These are phyloP conservation scores for Thumatha senex DNA, from an alignment of 2,888 invertebrate species.

Conservation along the genomic window DNA sequence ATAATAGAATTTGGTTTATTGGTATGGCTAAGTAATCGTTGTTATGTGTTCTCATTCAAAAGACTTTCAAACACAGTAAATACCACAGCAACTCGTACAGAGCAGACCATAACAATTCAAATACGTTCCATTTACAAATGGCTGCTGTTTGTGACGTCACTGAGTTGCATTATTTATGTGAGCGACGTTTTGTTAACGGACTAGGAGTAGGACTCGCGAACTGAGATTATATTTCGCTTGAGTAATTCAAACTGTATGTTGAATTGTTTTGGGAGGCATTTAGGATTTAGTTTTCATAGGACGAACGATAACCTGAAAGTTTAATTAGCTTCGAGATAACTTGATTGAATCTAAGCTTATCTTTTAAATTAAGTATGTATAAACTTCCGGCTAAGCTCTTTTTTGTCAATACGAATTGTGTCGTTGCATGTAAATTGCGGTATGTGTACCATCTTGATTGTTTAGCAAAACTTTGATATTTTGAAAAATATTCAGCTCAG, in stretches of 20 bases:
- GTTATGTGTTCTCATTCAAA: too few relatives aligned
- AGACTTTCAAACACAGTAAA: too few relatives aligned
- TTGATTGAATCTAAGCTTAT: background rate
- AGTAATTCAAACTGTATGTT: constrained; percentile 33
- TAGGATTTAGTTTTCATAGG: constrained; percentile 1
- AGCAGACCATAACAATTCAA: constrained; percentile 52
- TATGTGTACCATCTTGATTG: too few relatives aligned
- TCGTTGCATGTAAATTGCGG: too few relatives aligned
- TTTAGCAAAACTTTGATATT: too few relatives aligned
- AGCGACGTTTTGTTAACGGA: constrained; percentile 48
- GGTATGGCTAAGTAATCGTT: too few relatives aligned
- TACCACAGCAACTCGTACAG: too few relatives aligned
- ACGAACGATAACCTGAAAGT: background rate
- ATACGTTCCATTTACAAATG: constrained; percentile 62
- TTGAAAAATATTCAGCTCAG: too few relatives aligned
- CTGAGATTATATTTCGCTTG: constrained; percentile 40
- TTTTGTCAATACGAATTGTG: too few relatives aligned
- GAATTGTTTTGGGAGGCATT: constrained; percentile 4
- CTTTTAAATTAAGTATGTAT: background rate
- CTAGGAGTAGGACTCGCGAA: constrained; percentile 34
- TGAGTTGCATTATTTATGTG: constrained; percentile 75
- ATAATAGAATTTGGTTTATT: background rate
- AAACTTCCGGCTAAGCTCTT: background rate
- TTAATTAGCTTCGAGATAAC: background rate
- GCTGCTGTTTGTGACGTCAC: constrained; percentile 72